Percentiles rank a stretch among this genome's conserved stretches.
Evolutionary conservation across 2,113 vertebrate species (phyloP).

Genomic region (Nerophis lumbriciformis): DNA sequence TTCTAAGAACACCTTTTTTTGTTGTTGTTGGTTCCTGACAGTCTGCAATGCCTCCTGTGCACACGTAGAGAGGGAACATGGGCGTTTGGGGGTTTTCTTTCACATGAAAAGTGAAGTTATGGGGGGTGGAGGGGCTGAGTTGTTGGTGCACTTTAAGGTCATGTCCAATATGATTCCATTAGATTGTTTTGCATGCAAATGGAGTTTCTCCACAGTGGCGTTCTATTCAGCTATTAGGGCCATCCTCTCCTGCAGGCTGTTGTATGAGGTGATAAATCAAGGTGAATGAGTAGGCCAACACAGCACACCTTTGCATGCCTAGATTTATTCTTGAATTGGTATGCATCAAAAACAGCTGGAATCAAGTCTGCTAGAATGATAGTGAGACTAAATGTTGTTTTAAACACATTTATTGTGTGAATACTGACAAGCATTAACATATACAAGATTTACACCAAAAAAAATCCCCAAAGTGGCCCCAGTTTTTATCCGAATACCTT

Average conservation of each 20-base stretch:
- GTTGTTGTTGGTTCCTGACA: slow-evolving; percentile 3
- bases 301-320: slow-evolving; percentile 23
- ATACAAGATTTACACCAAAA: no score
- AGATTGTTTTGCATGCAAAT: slow-evolving; percentile 1
- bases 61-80: slow-evolving; percentile 46
- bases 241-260: slow-evolving; percentile 26
- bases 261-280: slow-evolving; percentile 61
- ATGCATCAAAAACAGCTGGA: slow-evolving; percentile 20
- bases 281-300: slow-evolving; percentile 53
- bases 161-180: background rate
- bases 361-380: slow-evolving; percentile 1
- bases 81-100: slow-evolving; percentile 61
- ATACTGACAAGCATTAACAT: no score
- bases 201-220: slow-evolving; percentile 21
- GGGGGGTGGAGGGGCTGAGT: slow-evolving; percentile 28
- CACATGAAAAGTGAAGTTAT: slow-evolving; percentile 58
- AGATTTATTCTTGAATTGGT: slow-evolving; percentile 43
- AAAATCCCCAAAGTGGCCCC: no score
- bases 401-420: no score
- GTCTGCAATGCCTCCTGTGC: slow-evolving; percentile 34
- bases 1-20: slow-evolving; percentile 64
- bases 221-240: slow-evolving; percentile 44
- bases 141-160: slow-evolving; percentile 30
- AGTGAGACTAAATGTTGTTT: no score
- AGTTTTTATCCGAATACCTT: no score